Conservation (phyloP, 2,113 vertebrate genomes). For the Crotalus helleri region DNA sequence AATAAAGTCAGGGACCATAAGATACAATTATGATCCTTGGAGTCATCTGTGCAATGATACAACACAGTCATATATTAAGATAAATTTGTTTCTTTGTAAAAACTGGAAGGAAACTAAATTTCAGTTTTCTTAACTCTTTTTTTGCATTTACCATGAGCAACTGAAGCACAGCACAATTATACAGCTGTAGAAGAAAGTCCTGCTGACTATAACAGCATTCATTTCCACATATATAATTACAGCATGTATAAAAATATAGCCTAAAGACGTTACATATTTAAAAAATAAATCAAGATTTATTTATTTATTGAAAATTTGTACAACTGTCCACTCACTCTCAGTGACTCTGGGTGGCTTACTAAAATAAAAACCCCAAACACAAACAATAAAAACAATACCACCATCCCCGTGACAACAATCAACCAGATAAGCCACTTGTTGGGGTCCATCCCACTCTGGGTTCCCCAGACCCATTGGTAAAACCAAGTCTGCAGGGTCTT, state of each 20-base stretch:
- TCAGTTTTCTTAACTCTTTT: neutral
- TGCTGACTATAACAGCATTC: neutral
- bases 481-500: no score
- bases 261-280: neutral
- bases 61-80: conserved; percentile 1
- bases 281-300: neutral
- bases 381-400: no score
- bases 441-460: no score
- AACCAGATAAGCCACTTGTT: no score
- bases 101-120: neutral
- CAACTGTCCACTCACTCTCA: no score
- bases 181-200: neutral
- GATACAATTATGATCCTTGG: neutral
- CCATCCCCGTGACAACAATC: no score
- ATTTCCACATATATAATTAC: neutral
- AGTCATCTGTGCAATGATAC: neutral
- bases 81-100: neutral
- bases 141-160: neutral
- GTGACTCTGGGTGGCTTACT: no score
- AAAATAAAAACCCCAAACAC: no score
- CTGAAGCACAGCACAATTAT: neutral
- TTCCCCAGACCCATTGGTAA: no score
- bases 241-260: neutral
- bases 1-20: neutral
- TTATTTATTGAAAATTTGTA: neutral